These are phyloP conservation scores for Polia nebulosa DNA, from an alignment of 2,888 invertebrate species.

Conservation along the genomic window DNA sequence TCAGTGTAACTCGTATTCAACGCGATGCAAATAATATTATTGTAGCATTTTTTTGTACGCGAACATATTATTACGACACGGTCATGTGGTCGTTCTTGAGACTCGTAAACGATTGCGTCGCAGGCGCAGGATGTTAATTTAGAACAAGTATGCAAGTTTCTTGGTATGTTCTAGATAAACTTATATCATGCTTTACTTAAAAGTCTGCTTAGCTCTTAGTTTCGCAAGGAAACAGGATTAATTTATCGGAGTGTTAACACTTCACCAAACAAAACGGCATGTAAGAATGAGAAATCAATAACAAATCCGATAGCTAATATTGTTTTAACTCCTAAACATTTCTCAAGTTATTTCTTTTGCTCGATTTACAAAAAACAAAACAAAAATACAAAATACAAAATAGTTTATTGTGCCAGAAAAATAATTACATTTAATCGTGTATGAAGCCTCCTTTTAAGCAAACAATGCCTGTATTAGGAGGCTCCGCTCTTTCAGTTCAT, in stretches of 20 bases:
- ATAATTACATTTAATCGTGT: too few relatives aligned
- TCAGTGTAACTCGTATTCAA: slow-evolving; percentile 30
- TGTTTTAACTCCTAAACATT: background rate
- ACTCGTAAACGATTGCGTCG: slow-evolving; percentile 55
- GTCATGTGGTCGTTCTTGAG: slow-evolving; percentile 52
- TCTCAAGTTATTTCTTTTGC: background rate
- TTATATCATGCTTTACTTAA: slow-evolving; percentile 36
- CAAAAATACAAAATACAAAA: too few relatives aligned
- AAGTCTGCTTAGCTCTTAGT: slow-evolving; percentile 19
- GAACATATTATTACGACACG: slow-evolving; percentile 55
- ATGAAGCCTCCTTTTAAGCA: too few relatives aligned
- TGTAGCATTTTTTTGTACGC: slow-evolving; percentile 29
- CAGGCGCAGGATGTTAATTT: slow-evolving; percentile 55
- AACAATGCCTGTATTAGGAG: too few relatives aligned
- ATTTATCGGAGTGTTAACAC: slow-evolving; percentile 21
- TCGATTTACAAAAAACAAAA: too few relatives aligned
- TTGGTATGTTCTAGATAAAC: slow-evolving; percentile 58
- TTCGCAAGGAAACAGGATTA: slow-evolving; percentile 26
- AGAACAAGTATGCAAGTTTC: slow-evolving; percentile 53
- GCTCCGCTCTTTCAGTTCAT: too few relatives aligned
- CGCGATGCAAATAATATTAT: slow-evolving; percentile 40
- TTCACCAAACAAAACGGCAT: background rate
- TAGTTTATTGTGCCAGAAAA: too few relatives aligned
- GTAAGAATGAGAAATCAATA: slow-evolving; percentile 4
- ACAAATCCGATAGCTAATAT: background rate